These are phyloP conservation scores for Alectura lathami DNA, from an alignment of 2,113 vertebrate genomes.

Conservation along the genomic window DNA sequence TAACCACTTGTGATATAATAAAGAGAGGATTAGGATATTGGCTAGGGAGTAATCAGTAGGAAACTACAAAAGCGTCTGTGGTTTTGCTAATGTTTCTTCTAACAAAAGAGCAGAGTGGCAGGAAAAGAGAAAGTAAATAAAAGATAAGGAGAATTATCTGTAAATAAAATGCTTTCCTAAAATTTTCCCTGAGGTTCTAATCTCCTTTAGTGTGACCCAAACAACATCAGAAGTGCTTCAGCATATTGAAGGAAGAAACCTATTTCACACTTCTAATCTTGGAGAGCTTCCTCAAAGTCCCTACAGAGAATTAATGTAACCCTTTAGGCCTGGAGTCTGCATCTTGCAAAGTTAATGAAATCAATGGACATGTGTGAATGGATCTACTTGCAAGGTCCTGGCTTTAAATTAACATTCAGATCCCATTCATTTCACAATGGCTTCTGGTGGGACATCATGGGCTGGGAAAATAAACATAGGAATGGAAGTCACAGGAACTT, in stretches of 20 bases:
- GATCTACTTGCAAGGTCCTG: slow-evolving; percentile 7
- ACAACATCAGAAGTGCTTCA: slow-evolving; percentile 13
- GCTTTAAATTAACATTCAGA: slow-evolving; percentile 9
- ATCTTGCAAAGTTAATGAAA: slow-evolving; percentile 39
- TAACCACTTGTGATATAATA: slow-evolving; percentile 15
- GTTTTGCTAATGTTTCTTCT: slow-evolving; percentile 14
- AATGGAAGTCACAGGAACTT: not conserved
- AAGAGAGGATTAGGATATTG: not conserved
- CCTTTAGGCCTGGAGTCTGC: slow-evolving; percentile 19
- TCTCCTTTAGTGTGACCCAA: slow-evolving; percentile 2
- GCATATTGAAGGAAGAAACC: slow-evolving; percentile 17
- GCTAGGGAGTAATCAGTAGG: not conserved
- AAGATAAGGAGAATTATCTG: slow-evolving; percentile 18
- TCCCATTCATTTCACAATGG: not conserved
- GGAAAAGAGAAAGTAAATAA: slow-evolving; percentile 2
- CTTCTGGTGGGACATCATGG: not conserved
- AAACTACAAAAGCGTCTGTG: not conserved
- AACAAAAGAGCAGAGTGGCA: not conserved
- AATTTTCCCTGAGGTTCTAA: slow-evolving; percentile 32
- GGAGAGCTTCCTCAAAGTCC: not conserved
- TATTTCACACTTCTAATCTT: slow-evolving; percentile 45
- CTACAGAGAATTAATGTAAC: slow-evolving; percentile 4
- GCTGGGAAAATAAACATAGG: not conserved
- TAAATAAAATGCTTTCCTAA: slow-evolving; percentile 9
- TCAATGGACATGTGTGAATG: slow-evolving; percentile 23